Percentiles rank a stretch among this genome's conserved stretches.
Conservation (phyloP, 2,797 vertebrate genomes). For the Lacerta agilis region DNA sequence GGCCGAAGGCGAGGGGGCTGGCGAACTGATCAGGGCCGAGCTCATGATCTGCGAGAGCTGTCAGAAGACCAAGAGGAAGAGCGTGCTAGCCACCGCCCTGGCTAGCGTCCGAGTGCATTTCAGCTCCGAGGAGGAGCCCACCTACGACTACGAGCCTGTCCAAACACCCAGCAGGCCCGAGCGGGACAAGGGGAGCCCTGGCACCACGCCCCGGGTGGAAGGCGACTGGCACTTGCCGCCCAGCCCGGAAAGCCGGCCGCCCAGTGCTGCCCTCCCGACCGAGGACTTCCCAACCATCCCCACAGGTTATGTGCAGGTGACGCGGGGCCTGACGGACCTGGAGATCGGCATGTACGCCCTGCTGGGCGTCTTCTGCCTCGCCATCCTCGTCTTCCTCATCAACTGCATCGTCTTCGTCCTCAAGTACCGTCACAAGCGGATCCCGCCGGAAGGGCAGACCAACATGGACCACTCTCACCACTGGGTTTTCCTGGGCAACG, state of each 20-base stretch:
- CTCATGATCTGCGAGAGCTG: constrained; percentile 95
- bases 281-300: constrained; percentile 87
- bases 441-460: constrained; percentile 96
- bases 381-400: constrained; percentile 98
- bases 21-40: constrained; percentile 87
- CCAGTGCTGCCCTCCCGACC: constrained; percentile 49
- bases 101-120: constrained; percentile 90
- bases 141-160: constrained; percentile 74
- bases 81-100: constrained; percentile 86
- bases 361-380: constrained; percentile 95
- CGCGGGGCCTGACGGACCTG: constrained; percentile 93
- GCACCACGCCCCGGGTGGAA: constrained; percentile 81
- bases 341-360: constrained; percentile 99
- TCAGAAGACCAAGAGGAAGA: constrained; percentile 97
- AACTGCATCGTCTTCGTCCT: constrained; percentile 98
- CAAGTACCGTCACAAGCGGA: constrained; percentile 95
- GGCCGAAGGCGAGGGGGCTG: constrained; percentile 89
- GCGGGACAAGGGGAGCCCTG: constrained; percentile 66
- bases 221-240: constrained; percentile 73
- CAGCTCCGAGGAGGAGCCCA: constrained; percentile 83
- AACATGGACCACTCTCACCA: constrained; percentile 99
- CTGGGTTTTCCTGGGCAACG: constrained; percentile 98
- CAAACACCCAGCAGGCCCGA: constrained; percentile 77
- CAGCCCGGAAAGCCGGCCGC: constrained; percentile 78
- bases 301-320: constrained; percentile 87